Conservation (phyloP, 2,797 vertebrate species). For the Avahi laniger region DNA sequence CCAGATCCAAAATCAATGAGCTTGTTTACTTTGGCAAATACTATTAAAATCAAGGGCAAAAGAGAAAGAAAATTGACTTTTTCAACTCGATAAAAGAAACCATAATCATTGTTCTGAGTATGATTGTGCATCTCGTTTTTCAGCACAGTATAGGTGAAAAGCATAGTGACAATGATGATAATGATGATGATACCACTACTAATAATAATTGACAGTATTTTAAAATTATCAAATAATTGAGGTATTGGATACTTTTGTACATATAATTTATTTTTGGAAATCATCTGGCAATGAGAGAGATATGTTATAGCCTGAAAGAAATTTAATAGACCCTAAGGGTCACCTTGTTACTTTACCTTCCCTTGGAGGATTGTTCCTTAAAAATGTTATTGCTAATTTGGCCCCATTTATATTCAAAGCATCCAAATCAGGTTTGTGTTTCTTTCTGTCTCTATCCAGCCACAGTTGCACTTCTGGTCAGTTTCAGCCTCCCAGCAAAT, state of each 20-base stretch:
- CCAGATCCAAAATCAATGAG: not conserved
- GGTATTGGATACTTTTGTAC: not conserved
- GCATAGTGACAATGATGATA: rapidly evolving
- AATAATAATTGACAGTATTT: not conserved
- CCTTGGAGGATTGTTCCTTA: not conserved
- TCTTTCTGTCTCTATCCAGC: not conserved
- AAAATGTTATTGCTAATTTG: not conserved
- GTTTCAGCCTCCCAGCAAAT: not conserved
- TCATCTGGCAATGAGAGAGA: not conserved
- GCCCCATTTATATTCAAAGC: not conserved
- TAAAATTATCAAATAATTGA: not conserved
- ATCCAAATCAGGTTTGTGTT: not conserved
- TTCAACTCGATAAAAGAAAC: not conserved
- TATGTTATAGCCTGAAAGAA: not conserved
- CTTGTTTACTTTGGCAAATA: not conserved
- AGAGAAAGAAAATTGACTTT: not conserved
- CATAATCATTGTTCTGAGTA: not conserved
- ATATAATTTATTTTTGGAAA: not conserved
- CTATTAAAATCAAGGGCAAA: not conserved
- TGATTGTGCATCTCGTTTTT: not conserved
- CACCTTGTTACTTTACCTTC: not conserved
- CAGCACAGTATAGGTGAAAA: not conserved
- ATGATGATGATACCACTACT: not conserved
- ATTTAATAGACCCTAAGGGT: not conserved
- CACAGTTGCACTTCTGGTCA: not conserved